A percentile compares a stretch with the other conserved stretches of the same genome.
These are phyloP conservation scores for Philaethria dido DNA, from an alignment of 2,888 invertebrate species.

Conservation along the genomic window DNA sequence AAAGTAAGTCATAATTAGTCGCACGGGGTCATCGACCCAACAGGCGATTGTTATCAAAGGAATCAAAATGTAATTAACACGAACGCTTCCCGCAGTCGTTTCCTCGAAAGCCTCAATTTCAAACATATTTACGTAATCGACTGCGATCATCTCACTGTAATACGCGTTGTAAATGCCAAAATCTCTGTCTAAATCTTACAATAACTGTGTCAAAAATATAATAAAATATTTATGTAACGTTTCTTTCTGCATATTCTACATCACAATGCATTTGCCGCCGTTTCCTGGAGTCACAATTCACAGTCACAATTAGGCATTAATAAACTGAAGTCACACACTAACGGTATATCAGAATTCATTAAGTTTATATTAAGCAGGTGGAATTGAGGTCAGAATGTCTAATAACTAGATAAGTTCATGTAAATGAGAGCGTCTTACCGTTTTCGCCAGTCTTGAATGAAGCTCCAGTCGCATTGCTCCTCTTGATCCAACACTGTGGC, in stretches of 20 bases:
- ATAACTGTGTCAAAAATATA: constrained; percentile 28
- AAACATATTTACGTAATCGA: constrained; percentile 31
- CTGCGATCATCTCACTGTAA: constrained; percentile 25
- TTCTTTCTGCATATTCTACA: constrained; percentile 33
- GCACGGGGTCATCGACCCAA: constrained; percentile 69
- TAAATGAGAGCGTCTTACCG: constrained; percentile 73
- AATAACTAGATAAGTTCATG: constrained; percentile 33
- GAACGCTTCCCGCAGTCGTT: constrained; percentile 58
- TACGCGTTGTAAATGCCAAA: constrained; percentile 21
- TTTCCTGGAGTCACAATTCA: constrained; percentile 62
- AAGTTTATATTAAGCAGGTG: constrained; percentile 58
- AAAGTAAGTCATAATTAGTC: constrained; percentile 54
- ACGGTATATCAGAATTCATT: constrained; percentile 55
- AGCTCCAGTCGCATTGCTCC: constrained; percentile 88
- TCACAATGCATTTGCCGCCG: constrained; percentile 42
- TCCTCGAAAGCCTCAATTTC: constrained; percentile 42
- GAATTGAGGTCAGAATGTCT: constrained; percentile 59
- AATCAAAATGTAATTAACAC: constrained; percentile 67
- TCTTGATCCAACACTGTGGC: constrained; percentile 76
- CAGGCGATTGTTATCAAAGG: constrained; percentile 65
- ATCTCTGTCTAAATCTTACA: constrained; percentile 14
- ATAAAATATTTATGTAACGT: constrained; percentile 30
- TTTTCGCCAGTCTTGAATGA: constrained; percentile 89
- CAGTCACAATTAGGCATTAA: constrained; percentile 60
- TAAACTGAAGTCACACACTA: constrained; percentile 57